Base-by-base conservation (phyloP, 1,140 invertebrate species). In the Pygmarrhopalites habei region DNA sequence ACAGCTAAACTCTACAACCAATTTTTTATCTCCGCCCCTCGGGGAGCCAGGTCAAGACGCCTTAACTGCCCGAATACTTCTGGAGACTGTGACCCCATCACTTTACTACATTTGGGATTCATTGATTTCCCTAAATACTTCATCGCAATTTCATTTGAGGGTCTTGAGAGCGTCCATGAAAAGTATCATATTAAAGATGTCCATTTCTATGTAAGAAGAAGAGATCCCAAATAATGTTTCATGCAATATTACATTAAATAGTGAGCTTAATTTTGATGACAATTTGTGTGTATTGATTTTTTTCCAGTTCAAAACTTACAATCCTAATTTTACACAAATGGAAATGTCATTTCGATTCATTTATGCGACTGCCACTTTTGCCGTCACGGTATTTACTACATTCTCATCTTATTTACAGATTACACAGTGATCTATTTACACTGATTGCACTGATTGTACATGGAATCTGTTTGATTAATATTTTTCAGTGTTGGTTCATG, bases 311-410 rank as follows among this genome's bases (percentile, higher is more conserved):
- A 94, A 94, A 76, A 93, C 87, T 14, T 96, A 95, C 77, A 96
- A 95, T 77, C 89, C 92, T 53, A 86, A 86, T 0, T 98, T 96
- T 73, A 97, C 93, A 12, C 90, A 95, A 78, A 87, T 96, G 72
- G 93, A 97, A 80, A 93, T 97, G 62, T 96, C 92, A 90, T 94
- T 97, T 74, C 80, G 94, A 69, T 89, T 95, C 74, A 89, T 95
- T 71, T 97, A 96, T 76, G 79, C 96, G 28, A 75, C 94, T 2
- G 81, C 87, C 12, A 89, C 92, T 1, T 96, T 97, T 76, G 75
- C 85, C 49, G 84, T 91, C 4, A 88, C 90, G 65, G 93, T 97
- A 83, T 60, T 53, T 43, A 47, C 26, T 56, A 10, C 35, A 10
- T 10, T 39, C 10, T 39, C 35, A n/a, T n/a, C n/a, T n/a, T n/a